Conservation (phyloP, 2,797 vertebrate species). For the Hybognathus amarus region DNA sequence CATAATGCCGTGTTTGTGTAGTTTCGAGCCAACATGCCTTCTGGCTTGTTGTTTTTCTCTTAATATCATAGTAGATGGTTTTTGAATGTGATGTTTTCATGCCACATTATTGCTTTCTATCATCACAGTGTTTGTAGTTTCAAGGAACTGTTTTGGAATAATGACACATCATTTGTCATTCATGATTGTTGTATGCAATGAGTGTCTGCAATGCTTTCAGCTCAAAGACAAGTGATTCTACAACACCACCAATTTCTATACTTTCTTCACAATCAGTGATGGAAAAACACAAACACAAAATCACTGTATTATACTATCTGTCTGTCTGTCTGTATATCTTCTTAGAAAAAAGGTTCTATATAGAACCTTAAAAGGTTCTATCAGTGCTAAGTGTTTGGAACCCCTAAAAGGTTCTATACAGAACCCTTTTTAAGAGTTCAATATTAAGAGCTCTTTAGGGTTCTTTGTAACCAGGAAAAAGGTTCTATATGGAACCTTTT, state of each 20-base stretch:
- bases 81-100: constrained; percentile 28
- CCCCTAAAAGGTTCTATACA: too few relatives aligned
- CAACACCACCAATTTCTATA: neutral
- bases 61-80: constrained; percentile 27
- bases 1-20: neutral
- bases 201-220: constrained; percentile 31
- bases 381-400: too few relatives aligned
- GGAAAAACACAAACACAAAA: constrained; percentile 17
- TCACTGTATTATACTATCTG: too few relatives aligned
- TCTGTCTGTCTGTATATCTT: too few relatives aligned
- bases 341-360: too few relatives aligned
- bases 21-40: constrained; percentile 17
- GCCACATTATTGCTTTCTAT: constrained; percentile 32
- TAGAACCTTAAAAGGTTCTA: too few relatives aligned
- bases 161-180: constrained; percentile 23
- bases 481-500: too few relatives aligned
- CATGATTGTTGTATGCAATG: neutral
- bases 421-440: too few relatives aligned
- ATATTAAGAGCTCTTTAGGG: too few relatives aligned
- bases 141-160: constrained; percentile 27
- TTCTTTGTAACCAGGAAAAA: too few relatives aligned
- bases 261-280: constrained; percentile 10
- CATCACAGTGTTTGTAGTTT: constrained; percentile 22
- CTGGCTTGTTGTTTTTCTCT: constrained; percentile 17
- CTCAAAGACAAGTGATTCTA: constrained; percentile 3